Evolutionary conservation across 2,113 vertebrate genomes (phyloP).

Genomic region (Semicossyphus pulcher): DNA sequence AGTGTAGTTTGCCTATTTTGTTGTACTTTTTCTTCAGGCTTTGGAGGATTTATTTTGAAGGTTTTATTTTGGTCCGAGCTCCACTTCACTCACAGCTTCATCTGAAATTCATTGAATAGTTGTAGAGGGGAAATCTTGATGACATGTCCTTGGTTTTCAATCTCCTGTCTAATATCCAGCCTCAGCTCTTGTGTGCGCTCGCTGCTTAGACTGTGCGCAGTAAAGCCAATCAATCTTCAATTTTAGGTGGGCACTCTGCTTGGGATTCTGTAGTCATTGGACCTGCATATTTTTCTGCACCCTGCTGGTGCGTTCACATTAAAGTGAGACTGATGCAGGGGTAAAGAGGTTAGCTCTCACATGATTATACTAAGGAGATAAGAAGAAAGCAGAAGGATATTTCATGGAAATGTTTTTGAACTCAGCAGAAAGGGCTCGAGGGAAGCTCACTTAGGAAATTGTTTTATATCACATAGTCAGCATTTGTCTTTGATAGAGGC

Average conservation of each 20-base stretch:
- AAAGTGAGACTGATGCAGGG: conserved; percentile 11
- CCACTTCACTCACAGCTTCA: conserved; percentile 35
- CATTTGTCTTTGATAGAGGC: background rate
- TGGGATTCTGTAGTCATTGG: conserved; percentile 16
- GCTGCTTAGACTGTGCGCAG: background rate
- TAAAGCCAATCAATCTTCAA: conserved; percentile 45
- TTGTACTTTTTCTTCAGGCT: conserved; percentile 3
- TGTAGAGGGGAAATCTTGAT: conserved; percentile 41
- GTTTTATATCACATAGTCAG: conserved; percentile 14
- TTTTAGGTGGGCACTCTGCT: conserved; percentile 32
- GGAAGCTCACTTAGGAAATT: background rate
- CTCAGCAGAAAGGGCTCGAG: background rate
- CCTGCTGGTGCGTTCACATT: conserved; percentile 14
- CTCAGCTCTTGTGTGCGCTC: conserved; percentile 27
- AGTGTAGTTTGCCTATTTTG: conserved; percentile 1
- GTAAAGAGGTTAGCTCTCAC: conserved; percentile 20
- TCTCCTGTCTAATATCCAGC: conserved; percentile 57
- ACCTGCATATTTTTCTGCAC: conserved; percentile 10
- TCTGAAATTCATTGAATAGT: conserved; percentile 53
- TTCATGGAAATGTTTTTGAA: conserved; percentile 38
- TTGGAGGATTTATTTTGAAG: conserved; percentile 8
- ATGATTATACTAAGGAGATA: conserved; percentile 24
- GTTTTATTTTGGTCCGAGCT: conserved; percentile 11
- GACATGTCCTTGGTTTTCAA: conserved; percentile 62
- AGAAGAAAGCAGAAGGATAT: conserved; percentile 24